Conservation (phyloP, 2,113 vertebrate species). For the Neogale vison region DNA sequence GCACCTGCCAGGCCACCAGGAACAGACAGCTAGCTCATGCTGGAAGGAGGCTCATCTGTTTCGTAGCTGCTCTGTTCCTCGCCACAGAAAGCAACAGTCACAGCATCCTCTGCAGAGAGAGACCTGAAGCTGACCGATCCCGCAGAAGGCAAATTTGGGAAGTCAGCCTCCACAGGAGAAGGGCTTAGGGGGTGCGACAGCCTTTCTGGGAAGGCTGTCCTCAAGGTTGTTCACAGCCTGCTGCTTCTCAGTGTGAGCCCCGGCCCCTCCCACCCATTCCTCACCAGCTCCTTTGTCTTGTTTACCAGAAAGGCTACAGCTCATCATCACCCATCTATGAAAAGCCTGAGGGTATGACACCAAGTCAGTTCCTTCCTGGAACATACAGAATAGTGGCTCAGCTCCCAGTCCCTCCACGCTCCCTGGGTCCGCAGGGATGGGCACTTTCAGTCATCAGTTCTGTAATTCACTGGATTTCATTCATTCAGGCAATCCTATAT, state of each 20-base stretch:
- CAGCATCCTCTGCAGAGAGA: neutral
- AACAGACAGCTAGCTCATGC: accelerated
- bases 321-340: neutral
- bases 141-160: neutral
- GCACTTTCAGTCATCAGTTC: neutral
- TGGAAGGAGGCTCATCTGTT: accelerated
- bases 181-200: accelerated
- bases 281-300: neutral
- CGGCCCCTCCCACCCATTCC: neutral
- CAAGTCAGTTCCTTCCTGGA: neutral
- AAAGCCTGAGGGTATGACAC: neutral
- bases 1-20: neutral
- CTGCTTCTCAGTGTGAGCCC: accelerated
- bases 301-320: neutral
- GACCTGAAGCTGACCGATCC: neutral
- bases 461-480: neutral
- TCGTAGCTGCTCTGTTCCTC: accelerated
- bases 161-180: neutral
- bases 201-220: neutral
- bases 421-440: neutral
- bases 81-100: neutral
- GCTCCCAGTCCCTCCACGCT: neutral
- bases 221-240: neutral
- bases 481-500: neutral
- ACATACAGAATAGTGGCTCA: neutral